Conservation (phyloP, 1,140 invertebrate genomes). For the Luehdorfia chinensis region DNA sequence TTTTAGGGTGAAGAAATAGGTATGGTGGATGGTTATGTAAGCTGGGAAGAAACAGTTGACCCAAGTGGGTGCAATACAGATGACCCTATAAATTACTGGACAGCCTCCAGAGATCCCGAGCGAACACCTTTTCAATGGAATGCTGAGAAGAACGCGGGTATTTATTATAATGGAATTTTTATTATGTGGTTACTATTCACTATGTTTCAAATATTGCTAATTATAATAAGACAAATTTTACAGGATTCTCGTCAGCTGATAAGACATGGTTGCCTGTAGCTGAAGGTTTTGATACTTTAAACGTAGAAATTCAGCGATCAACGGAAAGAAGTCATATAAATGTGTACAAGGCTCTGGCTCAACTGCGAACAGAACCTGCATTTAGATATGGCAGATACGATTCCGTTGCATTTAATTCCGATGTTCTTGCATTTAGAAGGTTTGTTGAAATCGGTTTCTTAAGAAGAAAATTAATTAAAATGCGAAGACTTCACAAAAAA, state of each 20-base stretch:
- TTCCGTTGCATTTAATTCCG: conserved; percentile 54
- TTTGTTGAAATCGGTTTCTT: conserved; percentile 21
- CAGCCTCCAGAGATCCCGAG: conserved; percentile 80
- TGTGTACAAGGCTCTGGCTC: conserved; percentile 54
- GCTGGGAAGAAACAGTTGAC: conserved; percentile 72
- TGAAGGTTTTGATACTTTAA: conserved; percentile 78
- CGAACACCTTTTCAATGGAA: conserved; percentile 89
- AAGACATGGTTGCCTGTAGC: conserved; percentile 83
- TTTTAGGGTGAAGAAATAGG: conserved; percentile 84
- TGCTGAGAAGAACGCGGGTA: conserved; percentile 79
- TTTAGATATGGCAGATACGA: conserved; percentile 64
- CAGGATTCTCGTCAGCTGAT: conserved; percentile 78
- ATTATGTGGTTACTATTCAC: background rate
- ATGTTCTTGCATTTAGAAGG: conserved; percentile 72
- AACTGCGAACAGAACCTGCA: conserved; percentile 37
- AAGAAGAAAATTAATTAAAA: background rate
- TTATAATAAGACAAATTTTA: too few relatives aligned
- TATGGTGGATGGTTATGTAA: conserved; percentile 82
- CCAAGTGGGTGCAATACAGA: conserved; percentile 67
- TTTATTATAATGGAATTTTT: too few relatives aligned
- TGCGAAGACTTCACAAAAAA: too few relatives aligned
- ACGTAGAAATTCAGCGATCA: conserved; percentile 69
- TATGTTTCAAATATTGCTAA: too few relatives aligned
- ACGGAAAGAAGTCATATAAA: conserved; percentile 70
- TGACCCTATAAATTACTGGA: conserved; percentile 71